Percentiles rank a stretch among this genome's conserved stretches.
These are phyloP conservation scores for Mus spretus DNA, from an alignment of 2,797 vertebrate genomes.

Conservation along the genomic window DNA sequence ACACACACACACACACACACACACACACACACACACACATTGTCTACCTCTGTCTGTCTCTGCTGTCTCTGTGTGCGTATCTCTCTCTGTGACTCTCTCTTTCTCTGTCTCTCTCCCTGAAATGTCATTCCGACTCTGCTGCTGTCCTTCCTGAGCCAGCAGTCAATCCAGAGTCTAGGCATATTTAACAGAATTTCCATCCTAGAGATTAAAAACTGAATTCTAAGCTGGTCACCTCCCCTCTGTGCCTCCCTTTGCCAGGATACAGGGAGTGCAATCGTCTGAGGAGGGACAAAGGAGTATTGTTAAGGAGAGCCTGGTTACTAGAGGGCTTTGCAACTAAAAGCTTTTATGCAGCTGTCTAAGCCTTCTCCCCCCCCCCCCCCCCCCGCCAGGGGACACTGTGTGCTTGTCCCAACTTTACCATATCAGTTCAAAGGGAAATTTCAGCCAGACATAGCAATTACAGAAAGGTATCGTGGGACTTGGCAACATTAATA, in stretches of 20 bases:
- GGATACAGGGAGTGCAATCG: conserved; percentile 82
- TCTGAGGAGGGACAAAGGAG: conserved; percentile 86
- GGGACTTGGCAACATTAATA: conserved; percentile 68
- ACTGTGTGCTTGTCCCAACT: conserved; percentile 65
- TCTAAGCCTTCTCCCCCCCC: conserved; percentile 63
- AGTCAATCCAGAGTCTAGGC: conserved; percentile 64
- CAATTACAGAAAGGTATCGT: conserved; percentile 72
- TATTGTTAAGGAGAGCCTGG: conserved; percentile 88
- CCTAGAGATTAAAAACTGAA: conserved; percentile 81
- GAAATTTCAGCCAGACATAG: conserved; percentile 64
- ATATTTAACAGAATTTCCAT: conserved; percentile 78
- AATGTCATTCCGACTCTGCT: background rate
- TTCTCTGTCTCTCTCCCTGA: too few species aligned
- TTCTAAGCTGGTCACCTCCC: conserved; percentile 74
- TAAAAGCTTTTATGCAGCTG: conserved; percentile 84
- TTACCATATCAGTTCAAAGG: conserved; percentile 78
- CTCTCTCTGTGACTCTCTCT: too few species aligned
- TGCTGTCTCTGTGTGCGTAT: too few species aligned
- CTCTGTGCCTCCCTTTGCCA: conserved; percentile 78
- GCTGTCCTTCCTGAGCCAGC: conserved; percentile 51
- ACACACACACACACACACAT: background rate
- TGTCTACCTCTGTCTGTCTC: too few species aligned
- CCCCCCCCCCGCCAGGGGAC: background rate
- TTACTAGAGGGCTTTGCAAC: conserved; percentile 88
- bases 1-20: background rate